These are phyloP conservation scores for Epinotia nisella DNA, from an alignment of 2,888 invertebrate species.

Conservation along the genomic window DNA sequence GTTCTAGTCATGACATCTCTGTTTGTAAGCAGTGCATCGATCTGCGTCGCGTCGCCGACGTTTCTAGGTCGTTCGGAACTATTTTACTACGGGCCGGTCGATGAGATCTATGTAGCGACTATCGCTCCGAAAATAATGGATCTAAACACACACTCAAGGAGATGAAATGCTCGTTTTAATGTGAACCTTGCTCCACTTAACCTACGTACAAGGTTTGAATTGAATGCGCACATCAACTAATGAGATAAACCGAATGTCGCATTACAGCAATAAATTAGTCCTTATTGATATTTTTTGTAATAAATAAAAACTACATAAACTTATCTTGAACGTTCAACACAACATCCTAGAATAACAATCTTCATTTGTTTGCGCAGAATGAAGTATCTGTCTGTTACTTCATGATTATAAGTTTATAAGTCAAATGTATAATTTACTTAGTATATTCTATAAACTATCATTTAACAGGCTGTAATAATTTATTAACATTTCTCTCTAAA, in stretches of 20 bases:
- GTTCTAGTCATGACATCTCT: slow-evolving; percentile 42
- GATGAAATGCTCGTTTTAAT: slow-evolving; percentile 49
- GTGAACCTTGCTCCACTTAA: slow-evolving; percentile 44
- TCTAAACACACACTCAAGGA: slow-evolving; percentile 57
- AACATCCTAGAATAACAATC: slow-evolving; percentile 1
- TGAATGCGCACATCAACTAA: slow-evolving; percentile 13
- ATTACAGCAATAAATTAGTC: slow-evolving; percentile 25
- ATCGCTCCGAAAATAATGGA: slow-evolving; percentile 55
- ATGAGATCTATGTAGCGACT: slow-evolving; percentile 39
- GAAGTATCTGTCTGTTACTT: not conserved
- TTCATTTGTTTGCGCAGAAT: not conserved
- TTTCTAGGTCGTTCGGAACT: slow-evolving; percentile 68
- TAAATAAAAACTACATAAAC: slow-evolving; percentile 11
- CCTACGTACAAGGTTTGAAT: slow-evolving; percentile 39
- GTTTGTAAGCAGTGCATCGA: slow-evolving; percentile 51
- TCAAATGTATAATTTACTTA: not conserved
- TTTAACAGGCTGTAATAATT: not conserved
- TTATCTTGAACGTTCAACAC: slow-evolving; percentile 12
- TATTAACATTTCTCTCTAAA: not conserved
- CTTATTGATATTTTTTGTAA: slow-evolving; percentile 3
- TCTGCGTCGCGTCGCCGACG: slow-evolving; percentile 62
- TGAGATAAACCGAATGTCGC: slow-evolving; percentile 14
- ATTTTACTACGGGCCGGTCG: slow-evolving; percentile 56
- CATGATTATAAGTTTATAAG: not conserved
- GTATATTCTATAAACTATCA: not conserved